Conservation (phyloP, 2,797 vertebrate genomes). For the Sebastes minor region DNA sequence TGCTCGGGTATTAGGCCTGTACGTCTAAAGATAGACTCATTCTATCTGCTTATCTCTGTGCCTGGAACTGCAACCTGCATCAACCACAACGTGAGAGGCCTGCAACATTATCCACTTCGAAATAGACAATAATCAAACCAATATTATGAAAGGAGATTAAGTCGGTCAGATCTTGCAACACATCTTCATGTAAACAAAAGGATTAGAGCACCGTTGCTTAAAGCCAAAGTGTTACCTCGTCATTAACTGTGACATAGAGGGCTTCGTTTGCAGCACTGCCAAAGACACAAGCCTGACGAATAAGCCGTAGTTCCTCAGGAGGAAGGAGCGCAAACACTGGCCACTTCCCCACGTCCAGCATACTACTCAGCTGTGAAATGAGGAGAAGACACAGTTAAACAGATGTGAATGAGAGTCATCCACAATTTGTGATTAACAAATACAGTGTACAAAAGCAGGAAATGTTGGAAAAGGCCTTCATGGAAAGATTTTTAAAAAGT, state of each 20-base stretch:
- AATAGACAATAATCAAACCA: constrained; percentile 18
- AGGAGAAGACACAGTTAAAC: constrained; percentile 22
- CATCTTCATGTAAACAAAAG: constrained; percentile 16
- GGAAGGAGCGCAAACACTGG: constrained; percentile 97
- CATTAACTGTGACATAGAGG: constrained; percentile 92
- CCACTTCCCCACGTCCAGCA: constrained; percentile 99
- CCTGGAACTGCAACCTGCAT: constrained; percentile 30
- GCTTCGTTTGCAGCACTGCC: constrained; percentile 96
- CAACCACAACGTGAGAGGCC: constrained; percentile 14
- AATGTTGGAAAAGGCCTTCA: background rate
- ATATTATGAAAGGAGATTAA: constrained; percentile 1
- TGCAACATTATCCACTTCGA: constrained; percentile 1
- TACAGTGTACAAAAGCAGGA: background rate
- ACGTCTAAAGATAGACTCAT: constrained; percentile 80
- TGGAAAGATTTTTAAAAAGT: background rate
- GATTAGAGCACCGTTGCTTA: constrained; percentile 11
- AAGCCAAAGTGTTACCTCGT: constrained; percentile 87
- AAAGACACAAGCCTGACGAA: constrained; percentile 96
- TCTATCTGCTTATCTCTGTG: constrained; percentile 80
- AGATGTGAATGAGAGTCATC: background rate
- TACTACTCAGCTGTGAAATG: constrained; percentile 78
- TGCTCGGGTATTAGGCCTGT: constrained; percentile 75
- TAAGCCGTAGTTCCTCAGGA: constrained; percentile 91
- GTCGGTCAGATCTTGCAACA: background rate
- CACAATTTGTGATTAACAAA: background rate